phyloP scores from a whole-genome alignment of 1,140 invertebrate genomes.

The Sitophilus oryzae region DNA sequence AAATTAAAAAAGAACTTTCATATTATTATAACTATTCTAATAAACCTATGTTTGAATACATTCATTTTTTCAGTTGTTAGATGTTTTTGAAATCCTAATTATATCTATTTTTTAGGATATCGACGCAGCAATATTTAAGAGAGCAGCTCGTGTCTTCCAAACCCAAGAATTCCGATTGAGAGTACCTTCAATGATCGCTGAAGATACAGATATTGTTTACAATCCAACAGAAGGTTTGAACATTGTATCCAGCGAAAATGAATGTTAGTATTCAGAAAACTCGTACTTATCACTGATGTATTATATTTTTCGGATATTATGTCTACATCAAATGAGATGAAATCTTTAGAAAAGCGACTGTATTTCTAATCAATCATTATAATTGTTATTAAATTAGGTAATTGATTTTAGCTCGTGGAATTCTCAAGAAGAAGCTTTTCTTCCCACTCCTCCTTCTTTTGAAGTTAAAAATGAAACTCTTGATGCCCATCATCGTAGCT shows the following conservation, averaged over 20 bases:
- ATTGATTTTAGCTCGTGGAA: slow-evolving; percentile 50
- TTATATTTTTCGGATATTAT: no score
- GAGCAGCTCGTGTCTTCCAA: slow-evolving; percentile 61
- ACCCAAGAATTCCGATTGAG: slow-evolving; percentile 64
- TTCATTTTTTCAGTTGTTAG: no score
- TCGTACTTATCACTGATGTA: no score
- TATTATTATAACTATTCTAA: no score
- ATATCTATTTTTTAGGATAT: slow-evolving; percentile 52
- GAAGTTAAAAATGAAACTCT: slow-evolving; percentile 75
- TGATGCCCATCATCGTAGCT: slow-evolving; percentile 74
- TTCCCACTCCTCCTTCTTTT: slow-evolving; percentile 69
- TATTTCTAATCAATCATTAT: no score
- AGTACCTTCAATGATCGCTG: slow-evolving; percentile 67
- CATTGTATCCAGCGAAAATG: slow-evolving; percentile 48
- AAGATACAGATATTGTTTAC: slow-evolving; percentile 59
- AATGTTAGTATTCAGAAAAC: slow-evolving; percentile 48
- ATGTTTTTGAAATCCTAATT: background rate
- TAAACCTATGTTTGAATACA: background rate
- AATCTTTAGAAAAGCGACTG: no score
- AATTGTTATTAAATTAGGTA: slow-evolving; percentile 4
- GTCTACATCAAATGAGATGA: no score
- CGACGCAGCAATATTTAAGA: slow-evolving; percentile 67
- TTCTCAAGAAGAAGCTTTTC: slow-evolving; percentile 74
- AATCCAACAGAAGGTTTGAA: slow-evolving; percentile 61
- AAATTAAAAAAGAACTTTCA: no score